Evolutionary conservation across 2,888 invertebrate species (phyloP).

Genomic region (Protophormia terraenovae): DNA sequence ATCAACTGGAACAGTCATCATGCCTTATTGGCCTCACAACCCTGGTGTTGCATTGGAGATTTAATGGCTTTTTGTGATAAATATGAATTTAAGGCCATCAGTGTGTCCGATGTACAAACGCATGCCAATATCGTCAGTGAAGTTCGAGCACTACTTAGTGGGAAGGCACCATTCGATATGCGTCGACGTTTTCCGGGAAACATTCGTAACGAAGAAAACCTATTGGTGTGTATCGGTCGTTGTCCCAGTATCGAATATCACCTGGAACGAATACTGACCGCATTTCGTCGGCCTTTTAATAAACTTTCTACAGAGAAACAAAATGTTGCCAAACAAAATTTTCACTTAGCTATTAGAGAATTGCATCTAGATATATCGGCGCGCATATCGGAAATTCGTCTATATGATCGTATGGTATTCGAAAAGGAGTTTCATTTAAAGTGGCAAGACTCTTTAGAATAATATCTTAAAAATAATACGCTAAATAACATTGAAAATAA

Average conservation of each 20-base stretch:
- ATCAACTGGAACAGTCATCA: conserved; percentile 76
- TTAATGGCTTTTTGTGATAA: conserved; percentile 78
- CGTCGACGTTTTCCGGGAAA: conserved; percentile 76
- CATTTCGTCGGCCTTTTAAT: conserved; percentile 75
- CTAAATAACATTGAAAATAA: too few species aligned
- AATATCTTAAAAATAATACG: not conserved
- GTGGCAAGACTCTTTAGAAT: conserved; percentile 72
- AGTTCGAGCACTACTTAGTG: conserved; percentile 72
- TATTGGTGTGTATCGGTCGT: conserved; percentile 77
- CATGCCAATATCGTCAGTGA: conserved; percentile 75
- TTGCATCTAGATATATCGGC: conserved; percentile 77
- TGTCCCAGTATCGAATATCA: conserved; percentile 77
- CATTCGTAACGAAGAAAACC: conserved; percentile 76
- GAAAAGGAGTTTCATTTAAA: conserved; percentile 76
- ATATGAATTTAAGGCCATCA: conserved; percentile 76
- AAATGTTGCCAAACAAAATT: conserved; percentile 76
- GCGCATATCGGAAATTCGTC: conserved; percentile 75
- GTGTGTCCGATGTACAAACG: conserved; percentile 72
- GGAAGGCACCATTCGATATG: conserved; percentile 75
- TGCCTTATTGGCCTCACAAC: conserved; percentile 71
- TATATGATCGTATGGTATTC: conserved; percentile 76
- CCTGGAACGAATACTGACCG: conserved; percentile 75
- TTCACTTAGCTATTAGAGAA: conserved; percentile 76
- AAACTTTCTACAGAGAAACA: conserved; percentile 76
- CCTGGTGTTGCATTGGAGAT: conserved; percentile 77